Evolutionary conservation across 2,888 invertebrate species (phyloP), one percentile per base, ranked within the genome.

Genomic region (Drosophila pseudotalamancana): DNA sequence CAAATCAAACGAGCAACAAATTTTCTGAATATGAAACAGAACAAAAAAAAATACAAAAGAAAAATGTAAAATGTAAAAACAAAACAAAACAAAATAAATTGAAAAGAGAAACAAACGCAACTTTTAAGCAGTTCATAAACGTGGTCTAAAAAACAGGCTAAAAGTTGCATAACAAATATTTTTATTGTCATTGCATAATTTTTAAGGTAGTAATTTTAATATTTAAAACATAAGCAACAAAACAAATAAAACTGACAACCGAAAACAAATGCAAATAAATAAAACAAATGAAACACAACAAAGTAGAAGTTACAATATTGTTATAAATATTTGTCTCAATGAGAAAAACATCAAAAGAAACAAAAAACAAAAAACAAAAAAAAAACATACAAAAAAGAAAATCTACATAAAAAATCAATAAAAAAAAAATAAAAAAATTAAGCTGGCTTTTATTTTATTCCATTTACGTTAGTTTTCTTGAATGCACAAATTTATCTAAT

Each of bases 291-390:
- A 45, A 65, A 56, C 61, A 53, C 43, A 63, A 71, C 43, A 59
- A 70, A 61, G 83, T 83, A 83, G 78, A 65, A 83, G 76, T 81
- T 86, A 83, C 73, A 86, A 86, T 86, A 86, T 83, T 83, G 83
- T 83, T 83, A 86, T 83, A 83, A 86, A 83, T 86, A 83, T 85
- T 83, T 86, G 82, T 83, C 82, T 83, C 86, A 83, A 86, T 86
- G 82, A 83, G 81, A 83, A 82, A 79, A 71, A 60, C 61, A 69
- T 57, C 51, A 72, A 59, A 39, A 53, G 60, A 59, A 62, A 76
- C 39, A 45, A 64, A 60, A 73, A 25, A 59, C 60, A 65, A 42
- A 60, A 43, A 63, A 74, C 46, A 31, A 43, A 53, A 43, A 32
- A 57, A 61, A 43, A 61, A 48, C 34, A 51, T 42, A 63, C 70